These are phyloP conservation scores for Agrilus planipennis DNA, from an alignment of 1,140 invertebrate species.

Conservation along the genomic window DNA sequence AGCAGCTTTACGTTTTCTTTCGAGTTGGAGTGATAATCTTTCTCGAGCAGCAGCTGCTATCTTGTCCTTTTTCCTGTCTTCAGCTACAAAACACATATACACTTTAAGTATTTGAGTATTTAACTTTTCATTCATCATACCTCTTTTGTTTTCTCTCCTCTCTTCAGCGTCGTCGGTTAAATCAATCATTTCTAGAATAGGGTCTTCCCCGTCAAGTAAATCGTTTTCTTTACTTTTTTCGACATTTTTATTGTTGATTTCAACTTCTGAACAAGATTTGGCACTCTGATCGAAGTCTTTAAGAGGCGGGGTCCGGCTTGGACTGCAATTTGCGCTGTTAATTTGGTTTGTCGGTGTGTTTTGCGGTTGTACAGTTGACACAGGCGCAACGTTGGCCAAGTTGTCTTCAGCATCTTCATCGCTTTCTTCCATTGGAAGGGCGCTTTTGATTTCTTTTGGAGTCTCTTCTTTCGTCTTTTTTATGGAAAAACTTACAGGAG, in stretches of 20 bases:
- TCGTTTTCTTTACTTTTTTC: constrained; percentile 11
- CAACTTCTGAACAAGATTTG: constrained; percentile 19
- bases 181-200: constrained; percentile 39
- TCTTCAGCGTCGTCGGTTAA: constrained; percentile 38
- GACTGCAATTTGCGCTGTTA: background rate
- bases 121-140: constrained; percentile 2
- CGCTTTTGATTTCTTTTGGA: constrained; percentile 52
- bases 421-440: constrained; percentile 58
- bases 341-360: background rate
- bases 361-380: background rate
- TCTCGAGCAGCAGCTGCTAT: constrained; percentile 46
- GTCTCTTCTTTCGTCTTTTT: constrained; percentile 62
- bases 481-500: constrained; percentile 69
- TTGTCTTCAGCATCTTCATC: constrained; percentile 52
- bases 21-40: constrained; percentile 51
- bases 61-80: constrained; percentile 53
- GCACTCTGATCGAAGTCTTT: constrained; percentile 8
- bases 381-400: constrained; percentile 18
- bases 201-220: constrained; percentile 21
- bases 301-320: background rate
- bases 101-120: background rate
- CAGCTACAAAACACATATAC: constrained; percentile 30
- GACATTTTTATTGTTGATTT: constrained; percentile 5
- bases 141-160: constrained; percentile 14
- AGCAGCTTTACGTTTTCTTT: constrained; percentile 54